Evolutionary conservation across 2,797 vertebrate species (phyloP), one percentile per base, ranked within the genome.

Genomic region (Melanotaenia pygmaea): DNA sequence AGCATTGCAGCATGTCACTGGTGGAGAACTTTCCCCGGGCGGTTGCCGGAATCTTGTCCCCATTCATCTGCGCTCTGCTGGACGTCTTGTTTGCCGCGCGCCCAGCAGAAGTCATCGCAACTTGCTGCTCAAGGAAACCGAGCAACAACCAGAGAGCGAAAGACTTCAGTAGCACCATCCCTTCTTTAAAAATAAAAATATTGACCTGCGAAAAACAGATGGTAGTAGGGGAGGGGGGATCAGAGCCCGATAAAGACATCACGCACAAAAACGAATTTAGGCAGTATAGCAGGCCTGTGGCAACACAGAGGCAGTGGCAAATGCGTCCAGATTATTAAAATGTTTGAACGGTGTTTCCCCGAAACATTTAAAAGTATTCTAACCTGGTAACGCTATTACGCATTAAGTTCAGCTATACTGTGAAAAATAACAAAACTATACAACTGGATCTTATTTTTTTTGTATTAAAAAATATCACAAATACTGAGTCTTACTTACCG

Each of bases 1-100:
- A 90, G 85, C 97, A 98, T 38, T 80, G 86, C 68, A 86, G 83
- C 57, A 87, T 86, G 69, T 94, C 93, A 53, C 82, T 88, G 70
- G 75, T 93, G 58, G 79, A 20, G 79, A 98, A 97, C 64, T 88
- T 96, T 32, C 96, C 96, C 58, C 84, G 45, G 67, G 57, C 16
- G 8, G 4, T 7, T 13, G 60, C 68, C 1, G 10, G 61, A 0
- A 43, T 4, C 43, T 37, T 75, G 40, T 1, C 5, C 9, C 67
- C 65, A 72, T 64, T 58, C 81, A 50, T 58, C 77, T 84, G 72
- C 1, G 38, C 13, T 59, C 59, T 45, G 57, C 30, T 75, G 12
- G 63, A 32, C 68, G 22, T 61, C 1, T 54, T 50, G 59, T 77
- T 70, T 8, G 57, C 53, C 60, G 32, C 32, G 1, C 81, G 92